phyloP scores from a whole-genome alignment of 2,113 vertebrate species.

The Cottus gobio region DNA sequence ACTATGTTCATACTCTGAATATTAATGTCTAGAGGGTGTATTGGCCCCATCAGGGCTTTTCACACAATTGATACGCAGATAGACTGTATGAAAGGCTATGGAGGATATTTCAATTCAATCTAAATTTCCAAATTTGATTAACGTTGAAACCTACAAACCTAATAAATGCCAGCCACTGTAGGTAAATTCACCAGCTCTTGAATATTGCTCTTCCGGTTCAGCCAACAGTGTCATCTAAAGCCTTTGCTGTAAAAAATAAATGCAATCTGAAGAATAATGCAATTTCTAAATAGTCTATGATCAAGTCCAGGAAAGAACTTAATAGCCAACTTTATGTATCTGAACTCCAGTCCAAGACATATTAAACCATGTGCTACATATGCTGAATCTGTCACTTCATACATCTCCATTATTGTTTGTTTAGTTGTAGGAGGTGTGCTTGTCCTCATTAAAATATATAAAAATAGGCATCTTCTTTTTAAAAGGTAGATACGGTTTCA shows the following conservation, averaged over 20 bases:
- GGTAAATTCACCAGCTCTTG: slow-evolving; percentile 35
- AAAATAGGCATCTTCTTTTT: slow-evolving; percentile 83
- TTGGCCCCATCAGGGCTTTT: slow-evolving; percentile 33
- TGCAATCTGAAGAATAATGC: slow-evolving; percentile 36
- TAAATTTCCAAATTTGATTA: slow-evolving; percentile 22
- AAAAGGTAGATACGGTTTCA: slow-evolving; percentile 75
- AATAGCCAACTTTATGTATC: slow-evolving; percentile 27
- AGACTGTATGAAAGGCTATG: slow-evolving; percentile 13
- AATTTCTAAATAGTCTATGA: slow-evolving; percentile 36
- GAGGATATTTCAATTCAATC: slow-evolving; percentile 29
- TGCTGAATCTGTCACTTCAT: slow-evolving; percentile 54
- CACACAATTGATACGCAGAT: slow-evolving; percentile 40
- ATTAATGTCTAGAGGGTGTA: slow-evolving; percentile 16
- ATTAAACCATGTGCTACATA: slow-evolving; percentile 60
- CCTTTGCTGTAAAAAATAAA: slow-evolving; percentile 55
- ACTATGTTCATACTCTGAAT: slow-evolving; percentile 32
- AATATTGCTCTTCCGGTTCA: slow-evolving; percentile 44
- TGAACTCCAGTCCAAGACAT: slow-evolving; percentile 58
- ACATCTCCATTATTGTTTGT: slow-evolving; percentile 48
- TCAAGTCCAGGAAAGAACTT: slow-evolving; percentile 38
- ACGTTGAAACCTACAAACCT: slow-evolving; percentile 28
- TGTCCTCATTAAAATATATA: slow-evolving; percentile 82
- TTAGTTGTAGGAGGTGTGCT: slow-evolving; percentile 81
- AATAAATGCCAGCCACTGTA: slow-evolving; percentile 41
- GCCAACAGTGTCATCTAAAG: slow-evolving; percentile 40